Conservation (phyloP, 2,888 invertebrate species). For the Trissolcus brochymenae region DNA sequence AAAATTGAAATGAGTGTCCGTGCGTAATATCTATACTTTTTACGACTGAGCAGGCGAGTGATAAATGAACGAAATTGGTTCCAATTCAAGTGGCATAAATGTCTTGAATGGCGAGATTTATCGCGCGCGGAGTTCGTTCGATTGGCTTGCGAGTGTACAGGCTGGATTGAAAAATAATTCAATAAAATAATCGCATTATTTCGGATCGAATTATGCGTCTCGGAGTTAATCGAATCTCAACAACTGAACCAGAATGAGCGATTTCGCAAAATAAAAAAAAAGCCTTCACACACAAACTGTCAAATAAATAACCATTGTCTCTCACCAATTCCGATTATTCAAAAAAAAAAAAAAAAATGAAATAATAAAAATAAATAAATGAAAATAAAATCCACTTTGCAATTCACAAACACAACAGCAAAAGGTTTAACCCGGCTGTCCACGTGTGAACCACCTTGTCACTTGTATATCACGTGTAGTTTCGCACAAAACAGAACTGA, state of each 20-base stretch:
- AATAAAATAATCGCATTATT: constrained; percentile 42
- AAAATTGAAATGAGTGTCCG: too few species aligned
- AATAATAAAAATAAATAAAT: too few species aligned
- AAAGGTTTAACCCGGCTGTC: too few species aligned
- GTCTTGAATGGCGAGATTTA: constrained; percentile 56
- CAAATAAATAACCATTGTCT: constrained; percentile 22
- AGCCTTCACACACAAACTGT: too few species aligned
- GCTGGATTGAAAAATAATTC: constrained; percentile 46
- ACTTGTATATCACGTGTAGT: too few species aligned
- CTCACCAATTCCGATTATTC: constrained; percentile 32
- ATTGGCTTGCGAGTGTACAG: constrained; percentile 37
- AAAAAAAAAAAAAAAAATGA: too few species aligned
- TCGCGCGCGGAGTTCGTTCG: constrained; percentile 42
- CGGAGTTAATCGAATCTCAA: constrained; percentile 2
- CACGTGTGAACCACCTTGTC: too few species aligned
- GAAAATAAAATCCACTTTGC: too few species aligned
- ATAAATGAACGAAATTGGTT: constrained; percentile 56
- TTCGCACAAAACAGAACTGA: neutral
- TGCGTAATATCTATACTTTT: constrained; percentile 47
- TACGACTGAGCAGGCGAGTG: constrained; percentile 53
- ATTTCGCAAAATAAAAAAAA: neutral
- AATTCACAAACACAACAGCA: too few species aligned
- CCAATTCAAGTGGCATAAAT: constrained; percentile 59
- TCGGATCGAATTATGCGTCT: constrained; percentile 38
- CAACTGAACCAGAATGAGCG: neutral